A percentile compares a stretch with the other conserved stretches of the same genome.
phyloP scores from a whole-genome alignment of 2,888 invertebrate species.

The Trichacis sp. region DNA sequence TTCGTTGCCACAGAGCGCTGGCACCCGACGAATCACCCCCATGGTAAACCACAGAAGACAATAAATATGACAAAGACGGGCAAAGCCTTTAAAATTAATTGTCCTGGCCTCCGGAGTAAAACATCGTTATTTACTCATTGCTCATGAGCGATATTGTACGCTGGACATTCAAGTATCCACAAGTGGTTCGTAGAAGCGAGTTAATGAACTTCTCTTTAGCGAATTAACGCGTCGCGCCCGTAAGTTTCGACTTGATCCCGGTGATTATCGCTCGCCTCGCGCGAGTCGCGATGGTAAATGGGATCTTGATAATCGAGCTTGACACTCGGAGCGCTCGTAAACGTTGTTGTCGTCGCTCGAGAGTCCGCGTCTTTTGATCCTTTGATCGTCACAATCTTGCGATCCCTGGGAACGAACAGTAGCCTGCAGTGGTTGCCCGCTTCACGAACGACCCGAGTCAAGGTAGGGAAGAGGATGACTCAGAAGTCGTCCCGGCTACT shows the following conservation, averaged over 20 bases:
- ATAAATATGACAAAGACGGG: too few relatives aligned
- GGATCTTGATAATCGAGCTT: slow-evolving; percentile 48
- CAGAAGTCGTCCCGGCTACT: slow-evolving; percentile 26
- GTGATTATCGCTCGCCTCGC: slow-evolving; percentile 46
- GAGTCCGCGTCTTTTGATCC: slow-evolving; percentile 47
- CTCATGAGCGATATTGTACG: slow-evolving; percentile 42
- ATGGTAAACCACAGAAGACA: too few relatives aligned
- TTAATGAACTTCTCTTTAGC: slow-evolving; percentile 47
- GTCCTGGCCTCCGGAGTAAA: neutral
- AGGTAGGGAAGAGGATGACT: slow-evolving; percentile 56
- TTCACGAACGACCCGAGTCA: slow-evolving; percentile 53
- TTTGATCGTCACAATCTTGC: slow-evolving; percentile 54
- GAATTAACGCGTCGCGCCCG: slow-evolving; percentile 46
- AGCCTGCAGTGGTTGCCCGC: slow-evolving; percentile 43
- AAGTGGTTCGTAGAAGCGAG: slow-evolving; percentile 46
- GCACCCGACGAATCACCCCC: too few relatives aligned
- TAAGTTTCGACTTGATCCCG: slow-evolving; percentile 47
- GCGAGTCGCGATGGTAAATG: slow-evolving; percentile 45
- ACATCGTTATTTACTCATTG: slow-evolving; percentile 41
- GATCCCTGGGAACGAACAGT: slow-evolving; percentile 51
- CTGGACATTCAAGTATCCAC: slow-evolving; percentile 45
- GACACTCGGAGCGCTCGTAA: slow-evolving; percentile 46
- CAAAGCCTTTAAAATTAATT: too few relatives aligned
- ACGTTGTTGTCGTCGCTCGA: slow-evolving; percentile 47
- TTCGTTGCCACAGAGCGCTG: too few relatives aligned